These are phyloP conservation scores for Zoanthus sansibaricus DNA, from an alignment of 92 coral and sea anemone species.

Conservation along the genomic window DNA sequence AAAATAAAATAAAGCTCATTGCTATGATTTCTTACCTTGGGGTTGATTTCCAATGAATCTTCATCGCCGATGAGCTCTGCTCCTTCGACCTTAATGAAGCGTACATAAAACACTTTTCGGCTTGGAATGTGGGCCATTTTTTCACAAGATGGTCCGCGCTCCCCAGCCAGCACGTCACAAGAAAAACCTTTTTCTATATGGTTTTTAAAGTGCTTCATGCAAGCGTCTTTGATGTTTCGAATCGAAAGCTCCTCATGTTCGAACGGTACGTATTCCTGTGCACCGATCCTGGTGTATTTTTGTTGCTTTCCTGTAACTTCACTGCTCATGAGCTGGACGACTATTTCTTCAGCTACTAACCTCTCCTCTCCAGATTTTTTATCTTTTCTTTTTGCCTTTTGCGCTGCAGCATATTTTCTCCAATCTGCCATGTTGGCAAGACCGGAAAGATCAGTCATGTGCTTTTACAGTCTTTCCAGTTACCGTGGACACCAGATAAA, in stretches of 20 bases:
- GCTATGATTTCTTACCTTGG: no score
- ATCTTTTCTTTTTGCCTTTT: conserved; percentile 26
- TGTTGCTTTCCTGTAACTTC: conserved; percentile 63
- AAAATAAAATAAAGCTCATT: no score
- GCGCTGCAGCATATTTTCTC: conserved; percentile 60
- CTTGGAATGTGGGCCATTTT: background rate
- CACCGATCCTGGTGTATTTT: conserved; percentile 25
- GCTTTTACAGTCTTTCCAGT: no score
- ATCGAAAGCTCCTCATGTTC: conserved; percentile 54
- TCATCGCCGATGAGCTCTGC: background rate
- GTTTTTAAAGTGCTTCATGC: conserved; percentile 55
- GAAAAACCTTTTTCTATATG: conserved; percentile 47
- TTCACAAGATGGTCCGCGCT: background rate
- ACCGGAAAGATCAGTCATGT: no score
- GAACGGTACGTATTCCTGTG: background rate
- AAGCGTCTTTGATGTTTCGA: conserved; percentile 54
- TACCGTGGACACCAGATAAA: no score
- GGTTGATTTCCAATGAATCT: background rate
- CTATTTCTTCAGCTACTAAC: conserved; percentile 47
- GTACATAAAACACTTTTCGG: background rate
- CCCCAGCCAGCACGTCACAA: conserved; percentile 69
- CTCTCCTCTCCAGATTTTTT: conserved; percentile 5
- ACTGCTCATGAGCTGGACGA: conserved; percentile 62
- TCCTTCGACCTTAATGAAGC: background rate
- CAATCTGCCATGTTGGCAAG: conserved; percentile 62